A percentile compares a stretch with the other conserved stretches of the same genome.
Evolutionary conservation across 1,140 invertebrate genomes (phyloP).

Genomic region (Bombus pascuorum): DNA sequence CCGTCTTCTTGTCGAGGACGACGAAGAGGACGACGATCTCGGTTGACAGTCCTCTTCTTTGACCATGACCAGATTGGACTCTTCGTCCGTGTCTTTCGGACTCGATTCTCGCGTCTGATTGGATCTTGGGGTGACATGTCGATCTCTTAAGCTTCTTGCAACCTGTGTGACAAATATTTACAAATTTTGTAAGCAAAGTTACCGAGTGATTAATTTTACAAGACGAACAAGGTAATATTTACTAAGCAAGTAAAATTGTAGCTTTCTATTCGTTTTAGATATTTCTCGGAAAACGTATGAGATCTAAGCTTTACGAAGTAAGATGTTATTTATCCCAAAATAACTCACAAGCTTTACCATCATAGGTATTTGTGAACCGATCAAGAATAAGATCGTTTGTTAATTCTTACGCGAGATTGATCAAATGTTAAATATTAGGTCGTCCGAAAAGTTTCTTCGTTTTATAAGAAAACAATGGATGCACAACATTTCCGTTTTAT

Average conservation of each 20-base stretch:
- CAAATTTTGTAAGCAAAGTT: not conserved
- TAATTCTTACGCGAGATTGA: not conserved
- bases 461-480: no score
- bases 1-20: conserved; percentile 57
- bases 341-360: no score
- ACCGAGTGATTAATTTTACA: not conserved
- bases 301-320: no score
- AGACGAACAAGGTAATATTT: no score
- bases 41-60: conserved; percentile 71
- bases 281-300: no score
- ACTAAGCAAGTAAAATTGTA: no score
- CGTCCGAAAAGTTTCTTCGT: no score
- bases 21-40: conserved; percentile 56
- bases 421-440: not conserved
- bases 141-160: conserved; percentile 67
- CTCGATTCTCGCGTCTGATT: conserved; percentile 73
- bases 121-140: conserved; percentile 65
- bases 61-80: conserved; percentile 59
- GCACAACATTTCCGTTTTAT: no score
- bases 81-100: conserved; percentile 76
- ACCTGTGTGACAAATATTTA: conserved; percentile 55
- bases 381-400: not conserved
- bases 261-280: no score
- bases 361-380: not conserved
- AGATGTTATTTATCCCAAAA: no score